phyloP scores from a whole-genome alignment of 2,888 invertebrate species.

The Brachypterus glaber region DNA sequence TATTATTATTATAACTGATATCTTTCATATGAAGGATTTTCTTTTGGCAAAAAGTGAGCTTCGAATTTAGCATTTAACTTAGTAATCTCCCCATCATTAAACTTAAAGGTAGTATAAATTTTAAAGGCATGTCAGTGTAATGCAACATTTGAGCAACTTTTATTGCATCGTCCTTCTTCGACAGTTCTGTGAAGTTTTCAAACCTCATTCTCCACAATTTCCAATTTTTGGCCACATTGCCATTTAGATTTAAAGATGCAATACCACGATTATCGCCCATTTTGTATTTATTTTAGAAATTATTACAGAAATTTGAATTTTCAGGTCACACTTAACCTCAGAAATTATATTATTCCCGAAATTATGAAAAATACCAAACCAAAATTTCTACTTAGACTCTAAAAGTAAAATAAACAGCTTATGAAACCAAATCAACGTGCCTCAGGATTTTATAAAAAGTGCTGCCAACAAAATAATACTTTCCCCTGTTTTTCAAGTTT shows the following conservation, averaged over 20 bases:
- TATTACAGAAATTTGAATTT: no score
- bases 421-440: no score
- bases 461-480: no score
- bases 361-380: no score
- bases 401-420: no score
- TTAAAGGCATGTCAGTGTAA: constrained; percentile 20
- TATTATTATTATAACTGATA: no score
- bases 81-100: constrained; percentile 16
- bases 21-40: constrained; percentile 19
- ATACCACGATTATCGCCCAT: background rate
- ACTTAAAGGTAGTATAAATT: constrained; percentile 21
- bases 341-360: no score
- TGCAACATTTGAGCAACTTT: constrained; percentile 23
- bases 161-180: constrained; percentile 18
- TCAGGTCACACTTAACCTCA: no score
- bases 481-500: no score
- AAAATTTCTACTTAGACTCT: no score
- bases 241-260: constrained; percentile 7
- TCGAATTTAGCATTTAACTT: constrained; percentile 20
- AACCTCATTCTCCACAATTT: constrained; percentile 18
- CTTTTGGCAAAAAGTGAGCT: constrained; percentile 20
- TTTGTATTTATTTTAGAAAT: no score
- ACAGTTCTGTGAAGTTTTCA: constrained; percentile 19
- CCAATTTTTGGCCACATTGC: constrained; percentile 23
- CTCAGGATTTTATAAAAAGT: no score